Evolutionary conservation across 2,797 vertebrate genomes (phyloP).

Genomic region (Chaetophractus vellerosus): DNA sequence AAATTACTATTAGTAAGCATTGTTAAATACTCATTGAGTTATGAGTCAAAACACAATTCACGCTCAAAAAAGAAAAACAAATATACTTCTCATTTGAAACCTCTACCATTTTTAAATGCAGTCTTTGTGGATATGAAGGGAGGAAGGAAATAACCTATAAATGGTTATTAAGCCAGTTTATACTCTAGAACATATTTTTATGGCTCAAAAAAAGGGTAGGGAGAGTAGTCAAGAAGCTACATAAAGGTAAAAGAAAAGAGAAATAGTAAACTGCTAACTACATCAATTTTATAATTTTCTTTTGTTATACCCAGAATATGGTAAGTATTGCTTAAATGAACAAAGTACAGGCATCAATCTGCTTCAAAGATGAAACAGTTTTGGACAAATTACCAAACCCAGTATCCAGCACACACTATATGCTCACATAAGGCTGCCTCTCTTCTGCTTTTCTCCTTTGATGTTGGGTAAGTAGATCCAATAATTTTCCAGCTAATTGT

Average conservation of each 20-base stretch:
- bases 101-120: neutral
- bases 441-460: neutral
- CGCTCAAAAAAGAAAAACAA: neutral
- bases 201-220: neutral
- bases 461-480: neutral
- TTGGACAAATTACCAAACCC: neutral
- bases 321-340: neutral
- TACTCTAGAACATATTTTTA: constrained; percentile 46
- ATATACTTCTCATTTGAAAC: neutral
- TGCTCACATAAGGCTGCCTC: neutral
- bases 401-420: neutral
- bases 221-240: neutral
- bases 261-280: neutral
- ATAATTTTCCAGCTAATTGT: neutral
- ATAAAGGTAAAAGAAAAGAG: neutral
- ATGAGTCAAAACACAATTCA: neutral
- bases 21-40: neutral
- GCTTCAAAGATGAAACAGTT: neutral
- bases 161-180: neutral
- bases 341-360: neutral
- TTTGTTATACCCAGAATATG: neutral
- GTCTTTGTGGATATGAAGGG: neutral
- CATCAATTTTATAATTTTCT: neutral
- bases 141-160: neutral
- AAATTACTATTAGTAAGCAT: constrained; percentile 60